Base-by-base conservation (phyloP, 2,888 invertebrate species). In the Eupithecia inturbata region DNA sequence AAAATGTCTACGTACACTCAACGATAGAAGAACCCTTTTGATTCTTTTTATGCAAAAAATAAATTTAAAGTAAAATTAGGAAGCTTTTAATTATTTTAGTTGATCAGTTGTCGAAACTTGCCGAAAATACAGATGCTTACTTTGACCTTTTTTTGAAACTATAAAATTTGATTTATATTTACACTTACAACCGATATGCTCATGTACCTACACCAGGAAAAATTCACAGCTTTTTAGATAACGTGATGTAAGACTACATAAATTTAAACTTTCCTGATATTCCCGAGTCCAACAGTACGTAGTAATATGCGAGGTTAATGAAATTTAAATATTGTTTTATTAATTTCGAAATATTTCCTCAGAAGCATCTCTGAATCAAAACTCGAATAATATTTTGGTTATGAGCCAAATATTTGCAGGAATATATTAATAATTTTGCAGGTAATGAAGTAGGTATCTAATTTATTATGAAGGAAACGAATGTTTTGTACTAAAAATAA, bases 1-100 rank as follows among this genome's bases (percentile, higher is more conserved):
- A 77, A 84, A 82, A 89, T 89, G 88, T 91, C 87, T 87, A 88
- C 88, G 76, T 76, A 76, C 73, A 88, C 87, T 89, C 85, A 79
- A 84, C 85, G 78, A 84, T 64, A 14, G 36, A 28, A 53, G 1
- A 70, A 53, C 12, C 1, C 2, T 5, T 1, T 5, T 53, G 22
- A 26, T 14, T 57, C 1, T 14, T 12, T 26, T 26, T n/a, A 22
- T 7, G 2, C n/a, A 6, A 45, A 53, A 49, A 6, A 6, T 1
- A n/a, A 3, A 10, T 49, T 49, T 3, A n/a, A 49, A 49, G 9
- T 2, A 28, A 60, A 28, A 60, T 10, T 28, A 26, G 26, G 12
- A 60, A 41, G 6, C 7, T n/a, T 19, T 2, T 0, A n/a, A 45
- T n/a, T 45, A 9, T 45, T 45, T 45, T 45, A 16, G 5, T 45